Base-by-base conservation (phyloP, 1,140 invertebrate genomes). In the Caenorhabditis brenneri region DNA sequence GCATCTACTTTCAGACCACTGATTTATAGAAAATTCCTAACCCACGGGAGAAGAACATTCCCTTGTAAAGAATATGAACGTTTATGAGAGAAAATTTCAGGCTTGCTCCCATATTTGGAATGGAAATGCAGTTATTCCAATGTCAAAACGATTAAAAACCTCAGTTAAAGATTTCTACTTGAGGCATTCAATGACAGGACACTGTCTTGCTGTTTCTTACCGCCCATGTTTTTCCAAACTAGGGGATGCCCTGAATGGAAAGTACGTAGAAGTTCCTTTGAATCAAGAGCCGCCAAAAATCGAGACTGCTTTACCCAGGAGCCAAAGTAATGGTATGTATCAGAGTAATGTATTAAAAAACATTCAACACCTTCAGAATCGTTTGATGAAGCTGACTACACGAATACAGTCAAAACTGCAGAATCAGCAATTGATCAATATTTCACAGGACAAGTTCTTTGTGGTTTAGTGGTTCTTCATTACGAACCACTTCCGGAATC, bases 161-260 rank as follows among this genome's bases (percentile, higher is more conserved):
- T 48, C 36, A 22, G 46, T 80, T 4, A 58, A 51, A n/a, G 82
- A 83, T 48, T 74, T 83, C 39, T 80, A 83, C 29, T 49, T 55
- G 42, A 51, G 82, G 33, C 60, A 83, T 39, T 83, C 82, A 39
- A 83, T 83, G 82, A 83, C 82, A 10, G 82, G 82, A 36, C 65
- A 83, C 39, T 83, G 82, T 39, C 53, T 83, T 15, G 53, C 65
- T 46, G n/a, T 83, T 29, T 48, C 53, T 12, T 83, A 83, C 42
- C 82, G 82, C 22, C 82, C 82, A 10, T 55, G 48, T 42, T 48
- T 51, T 12, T 36, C 48, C 1, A 55, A 65, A n/a, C 12, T 83
- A 12, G 22, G 10, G 1, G 16, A n/a, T 16, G 39, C 22, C 5
- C 6, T 83, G 16, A 16, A 55, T 33, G 74, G 74, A 31, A 53